Evolutionary conservation across 1,140 invertebrate genomes (phyloP), one percentile per base, ranked within the genome.

Genomic region (Chlorops oryzae): DNA sequence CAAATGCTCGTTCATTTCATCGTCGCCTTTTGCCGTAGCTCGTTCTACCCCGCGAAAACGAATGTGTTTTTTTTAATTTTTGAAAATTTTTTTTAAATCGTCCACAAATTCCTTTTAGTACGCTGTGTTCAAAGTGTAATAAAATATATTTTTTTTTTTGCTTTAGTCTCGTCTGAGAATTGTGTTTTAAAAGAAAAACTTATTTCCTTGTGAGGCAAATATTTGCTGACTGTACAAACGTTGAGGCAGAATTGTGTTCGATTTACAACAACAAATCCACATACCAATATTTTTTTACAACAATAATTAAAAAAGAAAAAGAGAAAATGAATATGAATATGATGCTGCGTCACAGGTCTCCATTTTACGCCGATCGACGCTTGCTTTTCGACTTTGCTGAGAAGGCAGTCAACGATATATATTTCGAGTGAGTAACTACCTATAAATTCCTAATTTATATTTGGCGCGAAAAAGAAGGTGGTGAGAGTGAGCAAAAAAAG

Each of bases 381-480:
- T 63, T 67, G 55, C 67, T 67, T 50, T 67, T 67, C 49, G 65
- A 67, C 67, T 67, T 67, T 44, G 62, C 65, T 5, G 65, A 63
- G 21, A 67, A 67, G n/a, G n/a, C n/a, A 37, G 59, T 38, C 21
- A 54, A 42, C n/a, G 62, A 67, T 40, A 44, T 63, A 18, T 67
- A 63, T 48, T 47, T 67, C 43, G 65, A 67, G 65, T 67, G 51
- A 67, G 65, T 66, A 41, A 49, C 15, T 32, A 5, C n/a, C 10
- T 27, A 18, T 15, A 27, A n/a, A n/a, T n/a, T n/a, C n/a, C n/a
- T n/a, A n/a, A n/a, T n/a, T n/a, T n/a, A n/a, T n/a, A n/a, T n/a
- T n/a, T n/a, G n/a, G n/a, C n/a, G n/a, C n/a, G n/a, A n/a, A n/a
- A 45, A 27, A 45, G 24, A 42, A 42, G 24, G 28, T 10, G 15